A percentile compares a stretch with the other conserved stretches of the same genome.
phyloP scores from a whole-genome alignment of 2,888 invertebrate genomes.

The Folsomia manolachei region DNA sequence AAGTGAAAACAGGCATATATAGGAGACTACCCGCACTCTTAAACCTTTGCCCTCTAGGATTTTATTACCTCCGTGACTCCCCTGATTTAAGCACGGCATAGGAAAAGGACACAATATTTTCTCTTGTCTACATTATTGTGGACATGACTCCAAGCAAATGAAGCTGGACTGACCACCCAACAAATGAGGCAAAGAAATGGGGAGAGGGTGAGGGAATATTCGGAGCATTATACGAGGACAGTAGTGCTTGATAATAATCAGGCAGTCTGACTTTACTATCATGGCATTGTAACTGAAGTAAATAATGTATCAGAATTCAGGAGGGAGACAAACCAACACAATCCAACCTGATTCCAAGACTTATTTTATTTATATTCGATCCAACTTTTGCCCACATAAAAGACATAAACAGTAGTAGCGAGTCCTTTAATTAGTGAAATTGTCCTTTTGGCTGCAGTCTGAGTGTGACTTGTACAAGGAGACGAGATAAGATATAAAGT shows the following conservation, averaged over 20 bases:
- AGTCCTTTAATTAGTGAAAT: slow-evolving; percentile 19
- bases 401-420: neutral
- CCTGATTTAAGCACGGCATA: neutral
- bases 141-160: neutral
- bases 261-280: no score
- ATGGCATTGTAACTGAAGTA: neutral
- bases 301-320: neutral
- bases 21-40: no score
- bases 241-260: no score
- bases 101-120: neutral
- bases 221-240: neutral
- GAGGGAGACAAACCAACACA: neutral
- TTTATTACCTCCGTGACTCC: neutral
- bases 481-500: neutral
- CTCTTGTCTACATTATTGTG: neutral
- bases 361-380: neutral
- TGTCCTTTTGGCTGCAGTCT: neutral
- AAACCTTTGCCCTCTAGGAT: no score
- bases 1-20: no score
- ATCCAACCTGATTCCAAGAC: neutral
- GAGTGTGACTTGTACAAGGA: neutral
- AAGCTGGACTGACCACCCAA: neutral
- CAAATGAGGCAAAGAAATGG: neutral
- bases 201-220: neutral
- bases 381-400: neutral